Evolutionary conservation across 2,797 vertebrate genomes (phyloP), one percentile per base, ranked within the genome.

Genomic region (Pseudochirops cupreus): DNA sequence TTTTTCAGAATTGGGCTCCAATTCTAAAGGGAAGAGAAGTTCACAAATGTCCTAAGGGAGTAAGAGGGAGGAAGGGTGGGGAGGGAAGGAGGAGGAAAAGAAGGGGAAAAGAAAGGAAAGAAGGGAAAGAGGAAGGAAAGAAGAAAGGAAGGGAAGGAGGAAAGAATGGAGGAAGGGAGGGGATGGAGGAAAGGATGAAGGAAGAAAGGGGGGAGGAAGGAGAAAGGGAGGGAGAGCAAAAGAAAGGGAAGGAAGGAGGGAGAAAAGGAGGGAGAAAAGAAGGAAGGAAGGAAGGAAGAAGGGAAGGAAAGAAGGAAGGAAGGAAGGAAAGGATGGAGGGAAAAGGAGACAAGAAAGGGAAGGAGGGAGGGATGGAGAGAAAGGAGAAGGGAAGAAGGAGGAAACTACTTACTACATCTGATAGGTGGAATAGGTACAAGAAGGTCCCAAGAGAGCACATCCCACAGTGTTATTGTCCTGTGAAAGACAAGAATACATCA

Each of bases 371-470:
- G 1, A n/a, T 39, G 21, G 1, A 92, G 5, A 6, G 24, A 39
- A 29, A 0, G 26, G 11, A 52, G 28, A 56, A 90, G 18, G 29
- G 28, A 90, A 82, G 33, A 95, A 67, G 28, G 92, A 92, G 9
- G 39, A 53, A 92, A 62, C 6, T 98, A 99, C 99, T 99, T 98
- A 99, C 99, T 99, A 99, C 98, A 99, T 99, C 98, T 99, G 99
- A 98, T 97, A 99, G 46, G 99, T 99, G 74, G 99, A 99, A 0
- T 99, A 99, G 7, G 99, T 99, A 96, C 99, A 99, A 0, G 99
- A 99, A 0, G 99, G 99, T 5, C 99, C 99, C 96, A 99, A 98
- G 98, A 99, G 99, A 90, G 98, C 98, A 94, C 99, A 99, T 59
- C 99, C 99, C 97, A 99, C 97, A 0, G 0, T 0, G 0, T 28